These are phyloP conservation scores for Pemphredon lugubris DNA, from an alignment of 2,888 invertebrate genomes.

Conservation along the genomic window DNA sequence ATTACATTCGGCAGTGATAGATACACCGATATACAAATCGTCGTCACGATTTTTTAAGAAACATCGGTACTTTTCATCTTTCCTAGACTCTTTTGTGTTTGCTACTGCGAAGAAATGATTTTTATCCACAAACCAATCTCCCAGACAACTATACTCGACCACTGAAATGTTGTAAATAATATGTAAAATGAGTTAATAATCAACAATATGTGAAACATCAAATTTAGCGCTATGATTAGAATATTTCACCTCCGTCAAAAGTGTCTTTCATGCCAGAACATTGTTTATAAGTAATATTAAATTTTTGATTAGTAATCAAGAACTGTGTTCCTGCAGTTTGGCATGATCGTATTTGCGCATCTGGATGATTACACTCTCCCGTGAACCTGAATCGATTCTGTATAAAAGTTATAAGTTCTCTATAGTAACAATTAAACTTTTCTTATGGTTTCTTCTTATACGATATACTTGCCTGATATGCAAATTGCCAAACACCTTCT, in stretches of 20 bases:
- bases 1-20: constrained; percentile 96
- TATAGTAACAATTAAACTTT: constrained; percentile 3
- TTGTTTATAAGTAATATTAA: constrained; percentile 95
- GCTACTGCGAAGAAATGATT: constrained; percentile 99
- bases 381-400: constrained; percentile 93
- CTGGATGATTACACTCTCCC: constrained; percentile 94
- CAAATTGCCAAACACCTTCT: constrained; percentile 98
- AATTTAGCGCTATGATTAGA: not conserved
- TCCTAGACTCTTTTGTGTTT: constrained; percentile 96
- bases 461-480: constrained; percentile 85
- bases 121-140: constrained; percentile 97
- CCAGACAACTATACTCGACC: constrained; percentile 95
- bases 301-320: constrained; percentile 97
- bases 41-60: constrained; percentile 97
- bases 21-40: constrained; percentile 94
- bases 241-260: constrained; percentile 92
- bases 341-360: constrained; percentile 95
- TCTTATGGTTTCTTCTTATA: not conserved
- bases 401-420: constrained; percentile 65
- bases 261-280: constrained; percentile 95
- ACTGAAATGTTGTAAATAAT: constrained; percentile 79
- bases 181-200: too few relatives aligned
- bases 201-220: not conserved
- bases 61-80: constrained; percentile 96
- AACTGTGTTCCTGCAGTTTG: constrained; percentile 98